Evolutionary conservation across 2,888 invertebrate genomes (phyloP).

Genomic region (Sisyra nigra): DNA sequence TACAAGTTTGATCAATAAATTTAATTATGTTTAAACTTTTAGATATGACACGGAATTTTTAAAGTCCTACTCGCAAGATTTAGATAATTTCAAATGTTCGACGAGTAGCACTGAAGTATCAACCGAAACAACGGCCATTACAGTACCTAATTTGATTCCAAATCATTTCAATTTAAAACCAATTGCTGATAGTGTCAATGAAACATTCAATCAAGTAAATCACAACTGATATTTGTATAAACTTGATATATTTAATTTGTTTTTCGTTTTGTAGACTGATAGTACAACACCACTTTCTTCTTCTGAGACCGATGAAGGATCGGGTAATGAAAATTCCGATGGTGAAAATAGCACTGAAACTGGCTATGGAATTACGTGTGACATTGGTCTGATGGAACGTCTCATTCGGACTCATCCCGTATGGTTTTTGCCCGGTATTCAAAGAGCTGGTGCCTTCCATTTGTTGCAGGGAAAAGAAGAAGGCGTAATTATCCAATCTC

Average conservation of each 20-base stretch:
- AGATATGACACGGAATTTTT: no score
- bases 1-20: no score
- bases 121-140: no score
- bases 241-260: constrained; percentile 2
- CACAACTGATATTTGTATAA: not conserved
- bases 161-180: no score
- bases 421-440: constrained; percentile 90
- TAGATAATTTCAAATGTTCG: no score
- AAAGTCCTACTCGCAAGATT: no score
- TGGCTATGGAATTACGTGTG: constrained; percentile 61
- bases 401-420: constrained; percentile 84
- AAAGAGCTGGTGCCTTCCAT: constrained; percentile 85
- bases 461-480: constrained; percentile 85
- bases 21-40: no score
- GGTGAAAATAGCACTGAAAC: constrained; percentile 34
- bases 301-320: constrained; percentile 33
- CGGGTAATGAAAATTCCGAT: constrained; percentile 32
- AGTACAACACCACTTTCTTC: constrained; percentile 52
- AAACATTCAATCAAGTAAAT: no score
- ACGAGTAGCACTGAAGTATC: no score
- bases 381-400: constrained; percentile 72
- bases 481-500: constrained; percentile 45
- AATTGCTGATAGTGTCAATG: no score
- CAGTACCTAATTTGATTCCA: no score
- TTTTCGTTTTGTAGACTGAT: constrained; percentile 24